Conservation (phyloP, 2,888 invertebrate species). For the Pyrocoelia pectoralis region DNA sequence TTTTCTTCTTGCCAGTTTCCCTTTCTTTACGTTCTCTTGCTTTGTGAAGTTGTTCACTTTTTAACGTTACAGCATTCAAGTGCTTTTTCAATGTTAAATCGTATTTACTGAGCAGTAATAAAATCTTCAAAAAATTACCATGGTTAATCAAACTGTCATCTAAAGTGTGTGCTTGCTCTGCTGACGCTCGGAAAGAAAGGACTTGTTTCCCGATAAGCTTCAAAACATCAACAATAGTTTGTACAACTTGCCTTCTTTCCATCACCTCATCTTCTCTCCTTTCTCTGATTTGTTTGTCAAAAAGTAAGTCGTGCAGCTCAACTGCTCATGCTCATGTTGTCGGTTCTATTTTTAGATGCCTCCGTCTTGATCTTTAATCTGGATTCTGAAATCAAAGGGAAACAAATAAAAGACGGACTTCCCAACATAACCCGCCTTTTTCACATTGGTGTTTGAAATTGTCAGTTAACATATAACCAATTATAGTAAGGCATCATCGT, state of each 20-base stretch:
- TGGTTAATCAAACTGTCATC: background rate
- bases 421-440: too few species aligned
- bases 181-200: too few species aligned
- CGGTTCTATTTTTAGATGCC: too few species aligned
- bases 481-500: too few species aligned
- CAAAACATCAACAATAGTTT: background rate
- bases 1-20: background rate
- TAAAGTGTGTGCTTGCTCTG: too few species aligned
- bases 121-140: slow-evolving; percentile 3
- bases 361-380: too few species aligned
- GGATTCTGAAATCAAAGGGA: too few species aligned
- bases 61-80: background rate
- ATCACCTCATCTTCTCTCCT: background rate
- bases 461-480: too few species aligned
- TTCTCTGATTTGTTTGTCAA: background rate
- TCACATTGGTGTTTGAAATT: too few species aligned
- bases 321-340: too few species aligned
- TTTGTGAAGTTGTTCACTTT: background rate
- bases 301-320: background rate
- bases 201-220: too few species aligned
- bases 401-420: too few species aligned
- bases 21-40: background rate
- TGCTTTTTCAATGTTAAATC: slow-evolving; percentile 8
- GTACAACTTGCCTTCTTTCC: background rate
- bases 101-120: slow-evolving; percentile 2